Evolutionary conservation across 2,113 vertebrate species (phyloP).

Genomic region (Amphilophus citrinellus): DNA sequence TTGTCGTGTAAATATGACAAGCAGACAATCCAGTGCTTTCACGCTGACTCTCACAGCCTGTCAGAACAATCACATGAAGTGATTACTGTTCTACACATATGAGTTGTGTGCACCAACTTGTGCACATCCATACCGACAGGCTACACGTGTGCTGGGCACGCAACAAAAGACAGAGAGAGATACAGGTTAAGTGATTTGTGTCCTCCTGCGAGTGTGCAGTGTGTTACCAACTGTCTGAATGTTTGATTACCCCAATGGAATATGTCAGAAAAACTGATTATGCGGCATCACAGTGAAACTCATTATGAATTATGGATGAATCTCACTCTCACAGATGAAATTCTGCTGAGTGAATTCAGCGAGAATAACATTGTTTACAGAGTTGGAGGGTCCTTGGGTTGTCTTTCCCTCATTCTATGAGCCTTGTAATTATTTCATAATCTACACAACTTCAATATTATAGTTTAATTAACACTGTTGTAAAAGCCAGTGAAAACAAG

Average conservation of each 20-base stretch:
- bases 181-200: conserved; percentile 51
- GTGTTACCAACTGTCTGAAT: conserved; percentile 59
- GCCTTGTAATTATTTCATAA: conserved; percentile 34
- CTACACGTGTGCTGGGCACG: background rate
- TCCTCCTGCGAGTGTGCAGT: conserved; percentile 47
- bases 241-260: conserved; percentile 64
- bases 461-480: conserved; percentile 40
- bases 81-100: conserved; percentile 16
- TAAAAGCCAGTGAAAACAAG: conserved; percentile 28
- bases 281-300: conserved; percentile 61
- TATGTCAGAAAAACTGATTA: conserved; percentile 68
- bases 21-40: conserved; percentile 1
- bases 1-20: conserved; percentile 1
- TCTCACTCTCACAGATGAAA: conserved; percentile 45
- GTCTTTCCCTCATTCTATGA: conserved; percentile 41
- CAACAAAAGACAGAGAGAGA: conserved; percentile 1
- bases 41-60: conserved; percentile 1
- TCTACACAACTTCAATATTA: conserved; percentile 39
- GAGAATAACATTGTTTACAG: conserved; percentile 58
- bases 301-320: conserved; percentile 73
- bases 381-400: conserved; percentile 52
- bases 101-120: background rate
- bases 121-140: background rate
- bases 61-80: conserved; percentile 23
- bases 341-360: conserved; percentile 51